Conservation (phyloP, 2,113 vertebrate species). For the Orientallactaga bullata region DNA sequence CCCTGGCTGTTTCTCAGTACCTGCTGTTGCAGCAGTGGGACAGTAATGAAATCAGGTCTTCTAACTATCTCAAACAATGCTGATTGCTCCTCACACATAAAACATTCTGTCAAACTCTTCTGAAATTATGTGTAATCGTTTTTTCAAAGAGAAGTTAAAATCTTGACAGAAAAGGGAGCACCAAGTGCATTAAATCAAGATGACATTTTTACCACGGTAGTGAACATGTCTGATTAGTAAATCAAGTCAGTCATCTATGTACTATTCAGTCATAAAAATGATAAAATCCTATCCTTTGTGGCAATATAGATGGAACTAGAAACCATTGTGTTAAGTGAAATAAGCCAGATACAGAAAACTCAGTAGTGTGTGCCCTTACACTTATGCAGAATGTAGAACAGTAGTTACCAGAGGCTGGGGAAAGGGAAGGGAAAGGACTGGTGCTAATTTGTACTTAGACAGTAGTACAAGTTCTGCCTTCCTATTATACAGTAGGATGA, state of each 20-base stretch:
- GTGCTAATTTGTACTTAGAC: not conserved
- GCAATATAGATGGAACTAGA: not conserved
- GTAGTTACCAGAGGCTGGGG: not conserved
- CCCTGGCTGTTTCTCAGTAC: conserved; percentile 81
- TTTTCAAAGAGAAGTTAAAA: conserved; percentile 85
- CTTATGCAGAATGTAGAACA: not conserved
- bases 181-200: conserved; percentile 85
- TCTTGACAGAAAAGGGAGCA: conserved; percentile 83
- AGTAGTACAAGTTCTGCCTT: not conserved
- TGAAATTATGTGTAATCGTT: conserved; percentile 84
- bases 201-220: conserved; percentile 82
- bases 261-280: not conserved
- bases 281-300: not conserved
- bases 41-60: conserved; percentile 87
- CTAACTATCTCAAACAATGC: conserved; percentile 87
- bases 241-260: conserved; percentile 79
- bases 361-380: not conserved
- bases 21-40: conserved; percentile 85
- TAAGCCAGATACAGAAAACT: not conserved
- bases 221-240: conserved; percentile 86
- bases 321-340: not conserved
- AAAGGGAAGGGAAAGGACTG: too few species aligned
- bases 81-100: conserved; percentile 87
- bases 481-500: not conserved
- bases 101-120: conserved; percentile 86